Evolutionary conservation across 2,797 vertebrate species (phyloP).

Genomic region (Tiaroga cobitis): DNA sequence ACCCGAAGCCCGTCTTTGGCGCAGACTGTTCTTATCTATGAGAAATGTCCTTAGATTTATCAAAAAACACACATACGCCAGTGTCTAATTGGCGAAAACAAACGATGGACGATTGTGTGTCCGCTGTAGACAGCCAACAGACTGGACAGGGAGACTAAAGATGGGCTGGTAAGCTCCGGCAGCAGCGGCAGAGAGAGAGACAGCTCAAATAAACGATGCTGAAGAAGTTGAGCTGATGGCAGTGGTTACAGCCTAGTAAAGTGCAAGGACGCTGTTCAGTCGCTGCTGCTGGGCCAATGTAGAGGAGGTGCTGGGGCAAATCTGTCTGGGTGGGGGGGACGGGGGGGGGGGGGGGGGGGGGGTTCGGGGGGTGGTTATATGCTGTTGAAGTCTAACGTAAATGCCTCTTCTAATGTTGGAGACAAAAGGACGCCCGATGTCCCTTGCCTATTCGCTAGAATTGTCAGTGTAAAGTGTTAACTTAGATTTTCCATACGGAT

Average conservation of each 20-base stretch:
- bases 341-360: slow-evolving; percentile 36
- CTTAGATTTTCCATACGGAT: slow-evolving; percentile 34
- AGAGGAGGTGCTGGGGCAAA: slow-evolving; percentile 43
- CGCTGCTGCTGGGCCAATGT: slow-evolving; percentile 43
- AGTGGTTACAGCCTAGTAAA: slow-evolving; percentile 44
- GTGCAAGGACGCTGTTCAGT: slow-evolving; percentile 50
- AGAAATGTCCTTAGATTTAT: slow-evolving; percentile 23
- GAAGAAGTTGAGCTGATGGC: slow-evolving; percentile 53
- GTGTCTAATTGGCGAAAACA: slow-evolving; percentile 10
- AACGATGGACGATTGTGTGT: slow-evolving; percentile 13
- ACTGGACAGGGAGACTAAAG: not conserved
- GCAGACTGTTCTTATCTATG: slow-evolving; percentile 40
- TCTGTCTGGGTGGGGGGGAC: slow-evolving; percentile 29
- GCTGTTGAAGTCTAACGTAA: slow-evolving; percentile 28
- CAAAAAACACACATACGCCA: slow-evolving; percentile 28
- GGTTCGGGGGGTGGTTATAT: slow-evolving; percentile 18
- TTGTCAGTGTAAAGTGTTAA: slow-evolving; percentile 29
- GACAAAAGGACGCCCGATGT: slow-evolving; percentile 27
- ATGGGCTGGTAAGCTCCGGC: slow-evolving; percentile 32
- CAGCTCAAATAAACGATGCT: slow-evolving; percentile 46
- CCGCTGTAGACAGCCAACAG: slow-evolving; percentile 10
- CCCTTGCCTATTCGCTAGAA: slow-evolving; percentile 1
- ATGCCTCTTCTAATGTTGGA: slow-evolving; percentile 21
- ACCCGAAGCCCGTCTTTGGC: slow-evolving; percentile 38
- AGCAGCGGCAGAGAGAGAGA: slow-evolving; percentile 16